phyloP scores from a whole-genome alignment of 2,797 vertebrate genomes.

The Crypturellus tataupa region DNA sequence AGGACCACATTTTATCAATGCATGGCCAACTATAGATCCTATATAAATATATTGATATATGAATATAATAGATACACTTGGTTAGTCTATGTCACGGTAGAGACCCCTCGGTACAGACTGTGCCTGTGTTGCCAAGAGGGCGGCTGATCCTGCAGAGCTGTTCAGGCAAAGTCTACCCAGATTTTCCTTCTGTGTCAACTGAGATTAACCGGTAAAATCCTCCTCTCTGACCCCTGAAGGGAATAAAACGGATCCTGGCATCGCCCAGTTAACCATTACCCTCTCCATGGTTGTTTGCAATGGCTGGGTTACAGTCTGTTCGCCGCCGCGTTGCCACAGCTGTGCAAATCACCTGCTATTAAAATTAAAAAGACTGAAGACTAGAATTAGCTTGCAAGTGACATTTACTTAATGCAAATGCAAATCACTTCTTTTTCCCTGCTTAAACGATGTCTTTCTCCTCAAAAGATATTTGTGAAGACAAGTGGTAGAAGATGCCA shows the following conservation, averaged over 20 bases:
- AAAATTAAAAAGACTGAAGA: neutral
- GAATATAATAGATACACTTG: neutral
- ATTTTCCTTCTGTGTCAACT: neutral
- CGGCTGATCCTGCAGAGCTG: neutral
- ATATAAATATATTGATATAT: too few species aligned
- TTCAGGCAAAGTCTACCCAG: neutral
- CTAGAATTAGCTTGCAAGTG: neutral
- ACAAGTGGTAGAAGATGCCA: neutral
- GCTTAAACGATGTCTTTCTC: neutral
- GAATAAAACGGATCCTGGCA: neutral
- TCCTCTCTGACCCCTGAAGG: neutral
- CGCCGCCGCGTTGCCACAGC: neutral
- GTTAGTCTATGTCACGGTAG: rapidly evolving
- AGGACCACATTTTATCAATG: rapidly evolving
- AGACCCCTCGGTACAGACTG: neutral
- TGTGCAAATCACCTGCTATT: neutral
- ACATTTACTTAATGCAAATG: neutral
- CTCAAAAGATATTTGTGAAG: neutral
- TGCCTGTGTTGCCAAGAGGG: rapidly evolving
- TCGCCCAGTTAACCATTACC: neutral
- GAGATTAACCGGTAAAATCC: neutral
- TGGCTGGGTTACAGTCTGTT: rapidly evolving
- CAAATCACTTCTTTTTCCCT: neutral
- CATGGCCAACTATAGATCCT: rapidly evolving
- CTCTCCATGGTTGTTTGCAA: neutral